Percentiles rank a stretch among this genome's conserved stretches.
These are phyloP conservation scores for Crypturellus undulatus DNA, from an alignment of 2,113 vertebrate genomes.

Conservation along the genomic window DNA sequence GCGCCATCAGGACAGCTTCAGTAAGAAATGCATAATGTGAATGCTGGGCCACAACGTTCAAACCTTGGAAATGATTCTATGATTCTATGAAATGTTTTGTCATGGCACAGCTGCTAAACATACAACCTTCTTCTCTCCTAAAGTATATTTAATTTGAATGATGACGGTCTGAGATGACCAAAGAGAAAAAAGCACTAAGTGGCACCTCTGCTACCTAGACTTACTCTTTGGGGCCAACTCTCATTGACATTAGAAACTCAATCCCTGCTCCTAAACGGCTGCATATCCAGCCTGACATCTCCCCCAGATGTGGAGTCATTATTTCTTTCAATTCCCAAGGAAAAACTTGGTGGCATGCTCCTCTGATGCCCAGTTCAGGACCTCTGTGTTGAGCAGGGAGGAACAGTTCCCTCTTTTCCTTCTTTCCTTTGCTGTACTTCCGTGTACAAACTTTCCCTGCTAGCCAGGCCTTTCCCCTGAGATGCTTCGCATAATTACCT, in stretches of 20 bases:
- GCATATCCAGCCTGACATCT: not conserved
- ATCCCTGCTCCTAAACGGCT: not conserved
- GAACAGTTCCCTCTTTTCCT: not conserved
- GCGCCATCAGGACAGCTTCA: not conserved
- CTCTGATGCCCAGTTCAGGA: not conserved
- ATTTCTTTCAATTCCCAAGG: not conserved
- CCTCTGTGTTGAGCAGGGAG: not conserved
- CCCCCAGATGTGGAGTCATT: rapidly evolving
- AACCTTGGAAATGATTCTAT: not conserved
- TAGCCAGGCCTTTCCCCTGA: not conserved
- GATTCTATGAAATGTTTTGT: too few relatives aligned
- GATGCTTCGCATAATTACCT: not conserved
- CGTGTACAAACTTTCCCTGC: not conserved
- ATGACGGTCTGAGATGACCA: not conserved
- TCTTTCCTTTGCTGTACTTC: rapidly evolving
- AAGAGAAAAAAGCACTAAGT: not conserved
- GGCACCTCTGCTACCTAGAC: not conserved
- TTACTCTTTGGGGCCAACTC: not conserved
- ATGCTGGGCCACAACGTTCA: not conserved
- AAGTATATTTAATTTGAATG: not conserved
- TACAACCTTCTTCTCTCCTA: not conserved
- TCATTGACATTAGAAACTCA: not conserved
- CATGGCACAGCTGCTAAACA: not conserved
- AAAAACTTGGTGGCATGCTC: not conserved
- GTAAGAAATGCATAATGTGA: not conserved